Evolutionary conservation across 2,113 vertebrate genomes (phyloP).

Genomic region (Harpagus bidentatus): DNA sequence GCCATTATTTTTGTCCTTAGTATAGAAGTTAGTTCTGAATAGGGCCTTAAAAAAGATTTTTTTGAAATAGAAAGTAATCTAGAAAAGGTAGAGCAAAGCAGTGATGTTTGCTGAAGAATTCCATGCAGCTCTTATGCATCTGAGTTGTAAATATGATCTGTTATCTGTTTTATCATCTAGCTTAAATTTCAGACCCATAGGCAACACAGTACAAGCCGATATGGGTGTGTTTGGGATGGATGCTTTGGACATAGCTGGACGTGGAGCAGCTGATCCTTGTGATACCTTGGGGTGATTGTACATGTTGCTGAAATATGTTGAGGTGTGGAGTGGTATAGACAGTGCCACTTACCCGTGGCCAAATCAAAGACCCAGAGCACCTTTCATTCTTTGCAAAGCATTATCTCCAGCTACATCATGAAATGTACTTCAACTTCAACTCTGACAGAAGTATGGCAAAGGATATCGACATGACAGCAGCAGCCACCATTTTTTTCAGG

Average conservation of each 20-base stretch:
- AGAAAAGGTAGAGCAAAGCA: not conserved
- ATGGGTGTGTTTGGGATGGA: not conserved
- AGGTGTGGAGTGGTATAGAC: not conserved
- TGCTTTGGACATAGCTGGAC: not conserved
- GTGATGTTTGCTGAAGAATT: not conserved
- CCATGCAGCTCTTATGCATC: not conserved
- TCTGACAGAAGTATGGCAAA: not conserved
- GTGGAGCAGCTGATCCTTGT: not conserved
- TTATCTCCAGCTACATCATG: not conserved
- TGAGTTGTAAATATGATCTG: not conserved
- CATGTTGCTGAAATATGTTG: not conserved
- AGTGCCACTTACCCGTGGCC: not conserved
- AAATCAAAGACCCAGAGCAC: not conserved
- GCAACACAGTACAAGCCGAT: not conserved
- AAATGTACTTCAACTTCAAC: not conserved
- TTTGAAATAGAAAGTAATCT: not conserved
- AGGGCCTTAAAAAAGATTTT: not conserved
- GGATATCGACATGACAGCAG: not conserved
- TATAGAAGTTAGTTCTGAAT: not conserved
- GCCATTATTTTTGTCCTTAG: not conserved
- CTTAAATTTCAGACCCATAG: not conserved
- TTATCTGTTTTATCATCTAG: not conserved
- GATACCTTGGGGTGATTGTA: not conserved
- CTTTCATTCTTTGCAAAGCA: not conserved
- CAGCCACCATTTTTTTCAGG: not conserved